A percentile compares a stretch with the other conserved stretches of the same genome.
These are phyloP conservation scores for Thalassoma bifasciatum DNA, from an alignment of 2,113 vertebrate genomes.

Conservation along the genomic window DNA sequence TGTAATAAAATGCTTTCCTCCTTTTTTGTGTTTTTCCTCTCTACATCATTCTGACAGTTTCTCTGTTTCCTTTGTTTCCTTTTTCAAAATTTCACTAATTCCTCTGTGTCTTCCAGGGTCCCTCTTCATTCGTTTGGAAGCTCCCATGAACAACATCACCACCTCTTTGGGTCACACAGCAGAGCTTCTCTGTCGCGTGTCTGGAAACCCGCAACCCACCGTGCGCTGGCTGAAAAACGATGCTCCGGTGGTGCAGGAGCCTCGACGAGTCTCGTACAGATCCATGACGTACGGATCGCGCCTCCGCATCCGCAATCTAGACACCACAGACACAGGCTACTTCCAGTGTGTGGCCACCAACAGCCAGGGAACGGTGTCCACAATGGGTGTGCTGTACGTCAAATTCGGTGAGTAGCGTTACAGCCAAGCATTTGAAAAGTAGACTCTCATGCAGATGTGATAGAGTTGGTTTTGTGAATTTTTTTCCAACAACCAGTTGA, in stretches of 20 bases:
- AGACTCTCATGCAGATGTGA: conserved; percentile 7
- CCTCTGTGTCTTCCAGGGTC: conserved; percentile 78
- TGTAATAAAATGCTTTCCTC: conserved; percentile 2
- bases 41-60: conserved; percentile 11
- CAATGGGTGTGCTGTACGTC: conserved; percentile 94
- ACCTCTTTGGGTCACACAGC: conserved; percentile 94
- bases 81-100: background rate
- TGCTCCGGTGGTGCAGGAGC: conserved; percentile 95
- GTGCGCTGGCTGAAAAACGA: conserved; percentile 98
- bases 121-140: conserved; percentile 90
- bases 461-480: background rate
- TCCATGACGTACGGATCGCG: conserved; percentile 91
- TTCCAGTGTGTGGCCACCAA: conserved; percentile 97
- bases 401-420: conserved; percentile 90
- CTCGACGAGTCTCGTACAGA: conserved; percentile 91
- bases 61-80: background rate
- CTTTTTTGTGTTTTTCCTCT: conserved; percentile 17
- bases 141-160: conserved; percentile 99
- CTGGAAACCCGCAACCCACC: conserved; percentile 88
- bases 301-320: conserved; percentile 94
- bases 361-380: conserved; percentile 90
- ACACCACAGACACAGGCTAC: conserved; percentile 98
- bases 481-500: conserved; percentile 11
- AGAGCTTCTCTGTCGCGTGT: conserved; percentile 92
- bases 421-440: background rate